These are phyloP conservation scores for Andricus quercusramuli DNA, from an alignment of 2,888 invertebrate genomes.

Conservation along the genomic window DNA sequence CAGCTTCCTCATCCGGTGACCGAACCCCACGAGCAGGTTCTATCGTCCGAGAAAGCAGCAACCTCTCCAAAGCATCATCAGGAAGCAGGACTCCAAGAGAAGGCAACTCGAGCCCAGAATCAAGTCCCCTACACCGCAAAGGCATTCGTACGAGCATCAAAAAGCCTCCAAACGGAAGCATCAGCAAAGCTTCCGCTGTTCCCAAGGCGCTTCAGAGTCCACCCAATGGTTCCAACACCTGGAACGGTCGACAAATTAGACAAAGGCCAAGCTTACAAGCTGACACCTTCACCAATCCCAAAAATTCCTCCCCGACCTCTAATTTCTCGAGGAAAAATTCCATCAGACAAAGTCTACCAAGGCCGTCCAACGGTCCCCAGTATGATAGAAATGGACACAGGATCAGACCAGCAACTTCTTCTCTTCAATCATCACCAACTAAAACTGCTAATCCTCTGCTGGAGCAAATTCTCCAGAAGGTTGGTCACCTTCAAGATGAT, in stretches of 20 bases:
- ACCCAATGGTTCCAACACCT: constrained; percentile 82
- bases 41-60: constrained; percentile 71
- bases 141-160: constrained; percentile 68
- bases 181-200: constrained; percentile 79
- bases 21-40: constrained; percentile 68
- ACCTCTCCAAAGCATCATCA: constrained; percentile 69
- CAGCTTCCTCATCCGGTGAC: constrained; percentile 66
- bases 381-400: constrained; percentile 80
- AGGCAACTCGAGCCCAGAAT: constrained; percentile 71
- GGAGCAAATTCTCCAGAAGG: constrained; percentile 86
- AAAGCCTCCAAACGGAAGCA: constrained; percentile 79
- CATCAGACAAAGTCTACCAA: constrained; percentile 75
- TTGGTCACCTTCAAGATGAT: constrained; percentile 87
- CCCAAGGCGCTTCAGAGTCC: constrained; percentile 60
- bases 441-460: constrained; percentile 84
- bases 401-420: constrained; percentile 77
- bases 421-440: constrained; percentile 83
- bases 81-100: constrained; percentile 70
- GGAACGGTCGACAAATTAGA: constrained; percentile 83
- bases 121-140: constrained; percentile 82
- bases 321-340: constrained; percentile 74
- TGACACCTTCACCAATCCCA: constrained; percentile 82
- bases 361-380: constrained; percentile 73
- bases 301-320: constrained; percentile 59
- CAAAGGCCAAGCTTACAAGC: constrained; percentile 80